phyloP scores from a whole-genome alignment of 2,113 vertebrate genomes.

The Dendropsophus ebraccatus region DNA sequence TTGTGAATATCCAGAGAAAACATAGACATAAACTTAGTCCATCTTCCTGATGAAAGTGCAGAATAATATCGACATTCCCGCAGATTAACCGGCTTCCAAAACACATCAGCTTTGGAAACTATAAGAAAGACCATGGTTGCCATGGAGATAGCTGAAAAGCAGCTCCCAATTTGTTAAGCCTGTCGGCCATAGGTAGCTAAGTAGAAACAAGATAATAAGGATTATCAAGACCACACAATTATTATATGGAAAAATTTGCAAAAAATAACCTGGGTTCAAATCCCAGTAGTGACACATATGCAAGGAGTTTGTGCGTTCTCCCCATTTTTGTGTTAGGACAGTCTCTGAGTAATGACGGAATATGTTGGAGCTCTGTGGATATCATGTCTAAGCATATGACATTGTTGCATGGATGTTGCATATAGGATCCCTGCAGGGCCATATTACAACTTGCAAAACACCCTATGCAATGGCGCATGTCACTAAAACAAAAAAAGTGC shows the following conservation, averaged over 20 bases:
- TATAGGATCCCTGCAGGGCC: too few relatives aligned
- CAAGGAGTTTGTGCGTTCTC: too few relatives aligned
- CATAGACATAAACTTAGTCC: slow-evolving; percentile 4
- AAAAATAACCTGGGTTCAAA: too few relatives aligned
- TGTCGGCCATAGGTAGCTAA: slow-evolving; percentile 7
- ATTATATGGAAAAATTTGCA: background rate
- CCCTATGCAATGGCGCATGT: too few relatives aligned
- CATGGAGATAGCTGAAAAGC: background rate
- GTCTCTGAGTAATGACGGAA: too few relatives aligned
- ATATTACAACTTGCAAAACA: too few relatives aligned
- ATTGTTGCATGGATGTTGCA: too few relatives aligned
- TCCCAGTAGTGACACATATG: too few relatives aligned
- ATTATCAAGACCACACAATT: slow-evolving; percentile 9
- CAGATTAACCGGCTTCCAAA: slow-evolving; percentile 41
- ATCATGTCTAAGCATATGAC: too few relatives aligned
- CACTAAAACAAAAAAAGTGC: too few relatives aligned
- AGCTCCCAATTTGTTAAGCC: background rate
- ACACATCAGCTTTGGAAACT: slow-evolving; percentile 13
- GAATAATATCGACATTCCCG: slow-evolving; percentile 41
- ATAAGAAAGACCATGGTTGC: slow-evolving; percentile 22
- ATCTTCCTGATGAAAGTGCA: slow-evolving; percentile 7
- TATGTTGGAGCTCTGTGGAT: too few relatives aligned
- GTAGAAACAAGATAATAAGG: background rate
- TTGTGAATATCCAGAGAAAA: background rate
- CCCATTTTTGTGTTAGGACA: too few relatives aligned